Percentiles rank a stretch among this genome's conserved stretches.
Evolutionary conservation across 2,113 vertebrate species (phyloP).

Genomic region (Argyrosomus japonicus): DNA sequence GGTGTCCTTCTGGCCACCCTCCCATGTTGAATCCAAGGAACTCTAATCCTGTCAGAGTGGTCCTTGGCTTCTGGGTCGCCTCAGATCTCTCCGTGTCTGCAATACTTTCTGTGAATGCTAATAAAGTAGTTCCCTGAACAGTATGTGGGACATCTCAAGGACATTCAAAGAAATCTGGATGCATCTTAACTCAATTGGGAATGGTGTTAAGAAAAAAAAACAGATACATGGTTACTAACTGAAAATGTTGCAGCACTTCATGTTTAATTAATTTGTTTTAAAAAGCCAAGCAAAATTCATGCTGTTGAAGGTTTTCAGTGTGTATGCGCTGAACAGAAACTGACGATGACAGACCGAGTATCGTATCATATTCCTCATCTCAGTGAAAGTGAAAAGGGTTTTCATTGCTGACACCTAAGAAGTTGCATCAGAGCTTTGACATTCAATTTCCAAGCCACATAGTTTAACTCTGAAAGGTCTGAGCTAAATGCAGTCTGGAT

Average conservation of each 20-base stretch:
- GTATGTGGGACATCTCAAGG: conserved; percentile 59
- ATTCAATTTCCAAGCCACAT: conserved; percentile 1
- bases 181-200: conserved; percentile 32
- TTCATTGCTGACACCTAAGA: conserved; percentile 10
- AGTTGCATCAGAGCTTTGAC: conserved; percentile 11
- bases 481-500: conserved; percentile 1
- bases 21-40: conserved; percentile 41
- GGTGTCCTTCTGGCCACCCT: conserved; percentile 34
- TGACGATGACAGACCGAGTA: conserved; percentile 1
- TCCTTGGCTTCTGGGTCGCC: conserved; percentile 59
- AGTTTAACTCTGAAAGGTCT: not conserved
- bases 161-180: conserved; percentile 34
- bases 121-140: conserved; percentile 27
- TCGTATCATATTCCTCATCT: conserved; percentile 9
- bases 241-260: conserved; percentile 7
- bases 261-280: conserved; percentile 25
- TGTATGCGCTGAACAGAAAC: conserved; percentile 8
- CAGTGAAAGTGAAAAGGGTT: conserved; percentile 2
- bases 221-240: conserved; percentile 4
- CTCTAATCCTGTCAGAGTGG: conserved; percentile 55
- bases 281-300: not conserved
- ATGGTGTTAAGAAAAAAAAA: conserved; percentile 16
- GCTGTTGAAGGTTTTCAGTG: conserved; percentile 3
- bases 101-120: conserved; percentile 47
- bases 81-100: conserved; percentile 55